Base-by-base conservation (phyloP, 2,888 invertebrate genomes). In the Amphipoea oculea region DNA sequence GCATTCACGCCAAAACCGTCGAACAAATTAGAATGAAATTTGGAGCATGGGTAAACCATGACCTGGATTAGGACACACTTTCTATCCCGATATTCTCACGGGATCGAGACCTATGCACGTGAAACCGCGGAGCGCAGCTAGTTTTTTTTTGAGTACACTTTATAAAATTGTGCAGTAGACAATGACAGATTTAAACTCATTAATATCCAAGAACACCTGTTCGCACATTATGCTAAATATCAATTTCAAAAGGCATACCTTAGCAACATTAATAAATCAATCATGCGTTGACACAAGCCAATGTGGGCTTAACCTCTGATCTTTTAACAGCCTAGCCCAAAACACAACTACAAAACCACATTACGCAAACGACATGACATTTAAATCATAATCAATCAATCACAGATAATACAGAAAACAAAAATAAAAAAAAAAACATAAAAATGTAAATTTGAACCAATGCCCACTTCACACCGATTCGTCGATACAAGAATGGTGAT, bases 401-500 rank as follows among this genome's bases (percentile, higher is more conserved):
- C 17, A 79, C 29, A 83, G 73, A 84, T 72, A 73, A 29, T 11
- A 36, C 23, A 67, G n/a, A 70, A 72, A 81, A 88, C 77, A 81
- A 66, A 54, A 54, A 65, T 45, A 42, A 83, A 77, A 84, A 75
- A 65, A 78, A 79, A 79, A 36, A 74, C 14, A 70, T 67, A 78
- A 78, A 66, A 72, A 84, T 78, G 67, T 71, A 76, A 78, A 80
- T 69, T 72, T 57, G 75, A 86, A 85, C 84, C 86, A 88, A 81
- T 89, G 78, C 88, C 90, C 88, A 91, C 92, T 91, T 84, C 54
- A 78, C 89, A 87, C 83, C 87, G 91, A 94, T 94, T 94, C 91
- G 94, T 92, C 83, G 87, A 89, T 79, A 85, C 90, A 84, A 89
- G 93, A 91, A 94, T 91, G 93, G 93, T 88, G 88, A 88, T 88